Base-by-base conservation (phyloP, 2,888 invertebrate species). In the Mesoligia furuncula region DNA sequence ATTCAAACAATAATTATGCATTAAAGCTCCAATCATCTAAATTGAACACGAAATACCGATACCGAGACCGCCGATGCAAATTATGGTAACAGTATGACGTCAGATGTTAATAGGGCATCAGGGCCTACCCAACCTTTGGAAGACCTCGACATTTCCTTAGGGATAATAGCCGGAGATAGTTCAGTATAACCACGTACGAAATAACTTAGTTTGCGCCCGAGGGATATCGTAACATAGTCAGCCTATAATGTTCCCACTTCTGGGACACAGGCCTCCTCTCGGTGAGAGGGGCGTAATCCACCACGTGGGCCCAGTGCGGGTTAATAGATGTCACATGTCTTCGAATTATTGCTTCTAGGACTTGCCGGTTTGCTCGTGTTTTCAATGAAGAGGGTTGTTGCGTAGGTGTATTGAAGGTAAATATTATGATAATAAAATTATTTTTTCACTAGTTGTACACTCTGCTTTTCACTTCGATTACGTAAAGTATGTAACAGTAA, bases 41-140 rank as follows among this genome's bases (percentile, higher is more conserved):
- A 86, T 75, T 79, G 80, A 86, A 84, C 84, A 84, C 64, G 74
- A 67, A 79, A 86, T 83, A 69, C 54, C 59, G 57, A 85, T 74
- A 77, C 65, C 57, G 57, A 83, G 51, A 77, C 54, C 69, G 57
- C 48, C 61, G 64, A 71, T 84, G 84, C 70, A 84, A 86, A 84
- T 84, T 78, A 57, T 57, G 39, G 62, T 83, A 82, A 82, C 42
- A 51, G 70, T 59, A 31, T 82, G 74, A 85, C 83, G 59, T 77
- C 80, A 84, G 13, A 79, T 73, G 70, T 73, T 83, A 75, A 67
- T 75, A 73, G 71, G 61, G 24, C 62, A 67, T 36, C 24, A 64
- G 27, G 59, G 57, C 57, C 36, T 74, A 69, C n/a, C 57, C 31
- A 51, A 42, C 24, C 57, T 59, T 39, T 76, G 62, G 68, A 65